Base-by-base conservation (phyloP, 2,797 vertebrate species). In the Trachurus trachurus region DNA sequence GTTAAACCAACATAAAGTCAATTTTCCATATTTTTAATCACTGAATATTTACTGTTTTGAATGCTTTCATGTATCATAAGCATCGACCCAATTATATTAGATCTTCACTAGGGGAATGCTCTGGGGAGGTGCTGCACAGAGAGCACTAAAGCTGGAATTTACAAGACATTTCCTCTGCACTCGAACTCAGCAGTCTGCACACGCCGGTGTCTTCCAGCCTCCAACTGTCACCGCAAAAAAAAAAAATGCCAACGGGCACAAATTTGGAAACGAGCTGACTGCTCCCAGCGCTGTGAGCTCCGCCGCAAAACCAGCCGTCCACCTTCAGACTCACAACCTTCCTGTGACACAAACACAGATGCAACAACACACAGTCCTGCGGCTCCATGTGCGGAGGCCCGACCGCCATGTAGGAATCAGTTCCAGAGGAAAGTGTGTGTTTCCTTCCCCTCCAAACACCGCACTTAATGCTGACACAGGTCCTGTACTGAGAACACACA, bases 161-260 rank as follows among this genome's bases (percentile, higher is more conserved):
- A 70, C 61, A 47, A 71, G 63, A 63, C 50, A 47, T 65, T 82
- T 83, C 49, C 66, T 73, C 66, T 63, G 74, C 61, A 19, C 50
- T 78, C 44, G 2, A 76, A 80, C 80, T 83, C 81, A 71, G 76
- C 40, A 88, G 73, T 85, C 85, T 76, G 16, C 66, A 74, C 84
- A 81, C 63, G 26, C 45, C 69, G 73, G 11, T 80, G 58, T 76
- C 77, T 70, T 71, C 58, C 71, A 84, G 71, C 83, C 81, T 86
- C 60, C 66, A 71, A 49, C 87, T 87, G 86, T 90, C 88, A 87
- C 73, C 2, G 10, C 44, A 50, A 64, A 66, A 52, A 17, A 17
- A 79, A 78, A 74, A 88, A 87, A 80, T 76, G 82, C 78, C 80
- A 85, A 34, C 74, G 78, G 77, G 67, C 83, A 80, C 54, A 83